Evolutionary conservation across 2,113 vertebrate species (phyloP), one percentile per base, ranked within the genome.

Genomic region (Haemorhous mexicanus): DNA sequence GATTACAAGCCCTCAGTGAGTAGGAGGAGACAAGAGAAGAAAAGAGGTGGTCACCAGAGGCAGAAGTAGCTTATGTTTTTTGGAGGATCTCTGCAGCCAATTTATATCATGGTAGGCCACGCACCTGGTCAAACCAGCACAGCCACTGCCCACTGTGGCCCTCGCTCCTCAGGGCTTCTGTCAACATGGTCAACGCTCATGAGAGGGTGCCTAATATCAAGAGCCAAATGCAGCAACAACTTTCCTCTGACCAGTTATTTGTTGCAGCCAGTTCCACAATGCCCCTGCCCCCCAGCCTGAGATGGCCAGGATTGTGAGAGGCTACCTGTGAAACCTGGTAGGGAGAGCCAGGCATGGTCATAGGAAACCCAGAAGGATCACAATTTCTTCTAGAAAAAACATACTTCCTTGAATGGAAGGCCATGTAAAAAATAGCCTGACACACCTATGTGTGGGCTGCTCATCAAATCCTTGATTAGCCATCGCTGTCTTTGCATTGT

Each of bases 71-170:
- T 50, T 8, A 9, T 30, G 23, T 1, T 30, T n/a, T 53, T 39
- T 41, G 20, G 32, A 69, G 39, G 68, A 26, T n/a, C 62, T 75
- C 28, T 4, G 6, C 9, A 59, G 55, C 4, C 30, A 22, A 1
- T 39, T 33, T 30, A 8, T 39, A 22, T 23, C 2, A 0, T 10
- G 20, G 49, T 15, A 50, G 52, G 32, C 83, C 61, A 39, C 0
- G 3, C 10, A 28, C 16, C 43, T 30, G 67, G 32, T 27, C 37
- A 69, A 68, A 33, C 11, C 44, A 69, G 32, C 1, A 5, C 1
- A 2, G 30, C 26, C 72, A 50, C 28, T 33, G 53, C n/a, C 27
- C 23, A 30, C 46, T 26, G 53, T 13, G 22, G 41, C 23, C 33
- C 39, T 90, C 1, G 0, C 46, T 85, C 17, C 39, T n/a, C 22